These are phyloP conservation scores for Andricus quercusramuli DNA, from an alignment of 2,888 invertebrate species.

Conservation along the genomic window DNA sequence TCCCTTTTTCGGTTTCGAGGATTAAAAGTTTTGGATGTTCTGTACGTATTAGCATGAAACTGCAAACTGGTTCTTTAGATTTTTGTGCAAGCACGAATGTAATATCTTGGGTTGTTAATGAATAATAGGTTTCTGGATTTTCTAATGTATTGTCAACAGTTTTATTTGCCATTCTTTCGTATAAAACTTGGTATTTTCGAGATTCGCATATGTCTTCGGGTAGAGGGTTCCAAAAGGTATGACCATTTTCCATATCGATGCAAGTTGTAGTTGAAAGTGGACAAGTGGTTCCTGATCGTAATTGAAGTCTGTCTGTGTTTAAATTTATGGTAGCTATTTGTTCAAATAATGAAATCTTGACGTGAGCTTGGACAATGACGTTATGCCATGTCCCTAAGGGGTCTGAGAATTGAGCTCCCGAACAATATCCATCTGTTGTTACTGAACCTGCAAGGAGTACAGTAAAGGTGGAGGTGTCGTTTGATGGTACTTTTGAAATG, in stretches of 20 bases:
- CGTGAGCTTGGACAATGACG: constrained; percentile 47
- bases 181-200: constrained; percentile 52
- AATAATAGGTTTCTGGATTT: constrained; percentile 40
- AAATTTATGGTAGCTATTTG: constrained; percentile 35
- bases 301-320: constrained; percentile 41
- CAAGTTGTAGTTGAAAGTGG: constrained; percentile 32
- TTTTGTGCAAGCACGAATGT: constrained; percentile 51
- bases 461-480: not conserved
- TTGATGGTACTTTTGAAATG: too few species aligned
- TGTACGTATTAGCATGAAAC: constrained; percentile 41
- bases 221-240: constrained; percentile 45
- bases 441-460: constrained; percentile 25
- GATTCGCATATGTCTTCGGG: constrained; percentile 43
- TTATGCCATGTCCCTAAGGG: constrained; percentile 49
- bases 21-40: constrained; percentile 50
- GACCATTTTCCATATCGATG: constrained; percentile 47
- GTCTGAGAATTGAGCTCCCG: constrained; percentile 44
- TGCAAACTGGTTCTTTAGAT: constrained; percentile 25
- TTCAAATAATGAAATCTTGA: constrained; percentile 36
- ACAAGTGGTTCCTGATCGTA: constrained; percentile 43
- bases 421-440: constrained; percentile 40
- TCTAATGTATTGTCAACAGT: not conserved
- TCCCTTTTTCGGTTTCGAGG: not conserved
- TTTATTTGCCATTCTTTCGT: constrained; percentile 50
- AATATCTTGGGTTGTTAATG: constrained; percentile 42